These are phyloP conservation scores for Oxygymnocypris stewartii DNA, from an alignment of 2,113 vertebrate genomes.

Conservation along the genomic window DNA sequence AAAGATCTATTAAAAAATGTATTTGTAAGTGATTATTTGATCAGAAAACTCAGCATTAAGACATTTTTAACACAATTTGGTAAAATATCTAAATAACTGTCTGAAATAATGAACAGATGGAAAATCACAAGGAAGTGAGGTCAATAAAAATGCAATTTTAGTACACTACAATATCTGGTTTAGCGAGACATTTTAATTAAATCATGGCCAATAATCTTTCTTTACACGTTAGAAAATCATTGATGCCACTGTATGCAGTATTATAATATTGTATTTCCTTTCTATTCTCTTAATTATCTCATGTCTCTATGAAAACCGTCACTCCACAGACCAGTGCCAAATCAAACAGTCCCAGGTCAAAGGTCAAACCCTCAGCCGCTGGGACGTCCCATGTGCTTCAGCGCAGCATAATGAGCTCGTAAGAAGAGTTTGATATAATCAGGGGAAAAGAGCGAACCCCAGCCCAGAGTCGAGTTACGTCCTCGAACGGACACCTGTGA, in stretches of 20 bases:
- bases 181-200: background rate
- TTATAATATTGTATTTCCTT: background rate
- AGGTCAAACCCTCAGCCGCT: background rate
- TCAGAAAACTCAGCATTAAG: background rate
- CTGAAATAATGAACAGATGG: background rate
- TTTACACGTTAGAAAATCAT: background rate
- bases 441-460: background rate
- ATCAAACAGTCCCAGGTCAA: slow-evolving; percentile 57
- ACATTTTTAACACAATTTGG: background rate
- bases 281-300: background rate
- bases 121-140: background rate
- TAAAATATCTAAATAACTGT: background rate
- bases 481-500: slow-evolving; percentile 66
- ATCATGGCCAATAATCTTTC: background rate
- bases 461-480: slow-evolving; percentile 46
- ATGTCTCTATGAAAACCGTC: slow-evolving; percentile 10
- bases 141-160: no score
- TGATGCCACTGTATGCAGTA: background rate
- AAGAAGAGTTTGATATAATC: slow-evolving; percentile 22
- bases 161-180: no score
- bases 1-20: no score
- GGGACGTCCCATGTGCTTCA: background rate
- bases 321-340: slow-evolving; percentile 59
- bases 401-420: background rate
- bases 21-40: background rate